Percentiles rank a stretch among this genome's conserved stretches.
Evolutionary conservation across 2,888 invertebrate genomes (phyloP).

Genomic region (Schizaphis graminum): DNA sequence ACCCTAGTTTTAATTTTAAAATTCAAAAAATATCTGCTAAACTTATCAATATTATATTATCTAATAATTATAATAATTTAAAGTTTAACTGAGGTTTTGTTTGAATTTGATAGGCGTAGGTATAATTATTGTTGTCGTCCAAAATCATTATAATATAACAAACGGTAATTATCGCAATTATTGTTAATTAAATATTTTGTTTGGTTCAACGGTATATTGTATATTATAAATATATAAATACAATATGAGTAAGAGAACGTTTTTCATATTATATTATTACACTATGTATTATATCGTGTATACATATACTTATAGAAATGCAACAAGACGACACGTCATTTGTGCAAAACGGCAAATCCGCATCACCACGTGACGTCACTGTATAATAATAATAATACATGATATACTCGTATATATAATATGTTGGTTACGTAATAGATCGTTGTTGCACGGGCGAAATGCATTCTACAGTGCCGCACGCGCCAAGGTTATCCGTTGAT

Average conservation of each 20-base stretch:
- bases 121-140: neutral
- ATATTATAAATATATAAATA: neutral
- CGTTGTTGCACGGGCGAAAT: conserved; percentile 17
- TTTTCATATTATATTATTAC: neutral
- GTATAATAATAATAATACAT: neutral
- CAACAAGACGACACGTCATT: neutral
- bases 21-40: neutral
- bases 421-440: neutral
- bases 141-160: neutral
- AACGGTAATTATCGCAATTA: neutral
- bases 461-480: neutral
- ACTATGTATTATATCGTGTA: too few relatives aligned
- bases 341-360: conserved; percentile 8
- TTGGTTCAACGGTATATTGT: neutral
- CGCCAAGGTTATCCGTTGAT: conserved; percentile 9
- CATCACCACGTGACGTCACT: conserved; percentile 45
- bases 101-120: neutral
- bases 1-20: neutral
- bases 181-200: neutral
- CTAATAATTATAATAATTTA: neutral
- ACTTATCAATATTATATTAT: neutral
- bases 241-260: neutral
- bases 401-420: neutral
- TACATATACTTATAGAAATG: neutral
- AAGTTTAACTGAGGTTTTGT: neutral